A percentile compares a stretch with the other conserved stretches of the same genome.
phyloP scores from a whole-genome alignment of 2,888 invertebrate genomes.

The Athalia cordata region DNA sequence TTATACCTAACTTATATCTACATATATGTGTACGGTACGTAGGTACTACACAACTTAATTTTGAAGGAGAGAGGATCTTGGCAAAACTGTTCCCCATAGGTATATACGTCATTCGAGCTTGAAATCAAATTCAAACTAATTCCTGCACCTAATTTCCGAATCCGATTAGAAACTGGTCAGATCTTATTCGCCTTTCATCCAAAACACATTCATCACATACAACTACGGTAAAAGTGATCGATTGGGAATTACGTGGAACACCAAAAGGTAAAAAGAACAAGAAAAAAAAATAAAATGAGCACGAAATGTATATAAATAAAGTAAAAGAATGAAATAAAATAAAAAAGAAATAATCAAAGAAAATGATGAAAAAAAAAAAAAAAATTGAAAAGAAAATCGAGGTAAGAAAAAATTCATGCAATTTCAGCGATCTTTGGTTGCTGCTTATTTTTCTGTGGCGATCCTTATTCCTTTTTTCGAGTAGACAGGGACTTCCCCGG shows the following conservation, averaged over 20 bases:
- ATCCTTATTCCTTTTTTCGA: slow-evolving; percentile 60
- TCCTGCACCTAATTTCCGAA: slow-evolving; percentile 44
- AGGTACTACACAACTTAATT: background rate
- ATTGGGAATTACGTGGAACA: background rate
- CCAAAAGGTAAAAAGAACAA: background rate
- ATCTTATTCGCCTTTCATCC: slow-evolving; percentile 33
- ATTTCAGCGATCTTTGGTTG: slow-evolving; percentile 44
- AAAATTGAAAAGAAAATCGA: background rate
- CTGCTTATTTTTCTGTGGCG: slow-evolving; percentile 55
- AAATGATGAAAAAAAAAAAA: background rate
- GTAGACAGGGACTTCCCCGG: slow-evolving; percentile 59
- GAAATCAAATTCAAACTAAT: slow-evolving; percentile 53
- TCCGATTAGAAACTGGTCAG: slow-evolving; percentile 44
- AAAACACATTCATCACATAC: background rate
- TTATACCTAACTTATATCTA: background rate
- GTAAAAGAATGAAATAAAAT: background rate
- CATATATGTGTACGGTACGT: background rate
- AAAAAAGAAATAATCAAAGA: background rate
- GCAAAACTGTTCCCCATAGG: slow-evolving; percentile 36
- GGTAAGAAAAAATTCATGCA: slow-evolving; percentile 27
- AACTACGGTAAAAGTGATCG: background rate
- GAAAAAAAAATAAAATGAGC: background rate
- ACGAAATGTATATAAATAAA: background rate
- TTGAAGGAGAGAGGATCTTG: background rate
- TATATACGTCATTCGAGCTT: slow-evolving; percentile 37